phyloP scores from a whole-genome alignment of 1,140 invertebrate species.

The Aphaenogaster ashmeadi region DNA sequence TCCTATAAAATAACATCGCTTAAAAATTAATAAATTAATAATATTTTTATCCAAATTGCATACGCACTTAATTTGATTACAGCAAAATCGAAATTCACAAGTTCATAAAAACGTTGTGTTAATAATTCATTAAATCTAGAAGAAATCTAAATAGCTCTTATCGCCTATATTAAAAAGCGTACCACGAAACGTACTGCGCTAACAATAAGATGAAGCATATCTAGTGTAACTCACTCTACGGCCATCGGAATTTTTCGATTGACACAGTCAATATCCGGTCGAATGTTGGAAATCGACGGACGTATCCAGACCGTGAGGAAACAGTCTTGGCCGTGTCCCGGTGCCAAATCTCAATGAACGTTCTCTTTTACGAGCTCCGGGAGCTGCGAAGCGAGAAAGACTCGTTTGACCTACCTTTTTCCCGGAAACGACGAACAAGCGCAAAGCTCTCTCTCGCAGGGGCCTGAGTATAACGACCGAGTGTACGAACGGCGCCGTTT shows the following conservation, averaged over 20 bases:
- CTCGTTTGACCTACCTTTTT: neutral
- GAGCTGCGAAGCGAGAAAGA: neutral
- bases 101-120: neutral
- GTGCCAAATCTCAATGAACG: slow-evolving; percentile 59
- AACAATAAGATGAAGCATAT: neutral
- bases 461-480: slow-evolving; percentile 16
- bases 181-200: neutral
- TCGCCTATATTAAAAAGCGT: neutral
- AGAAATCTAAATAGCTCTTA: neutral
- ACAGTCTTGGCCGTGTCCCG: slow-evolving; percentile 26
- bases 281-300: slow-evolving; percentile 36
- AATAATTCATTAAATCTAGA: neutral
- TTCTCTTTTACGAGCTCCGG: slow-evolving; percentile 65
- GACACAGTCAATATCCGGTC: slow-evolving; percentile 65
- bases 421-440: slow-evolving; percentile 26
- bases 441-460: slow-evolving; percentile 18
- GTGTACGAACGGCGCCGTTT: slow-evolving; percentile 5
- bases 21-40: slow-evolving; percentile 8
- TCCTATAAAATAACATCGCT: neutral
- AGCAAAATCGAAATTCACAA: neutral
- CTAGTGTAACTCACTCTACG: neutral
- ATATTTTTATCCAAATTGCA: neutral
- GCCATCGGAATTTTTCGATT: slow-evolving; percentile 28
- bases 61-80: neutral
- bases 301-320: slow-evolving; percentile 56